A percentile compares a stretch with the other conserved stretches of the same genome.
Evolutionary conservation across 1,140 invertebrate genomes (phyloP).

Genomic region (Venustaconcha ellipsiformis): DNA sequence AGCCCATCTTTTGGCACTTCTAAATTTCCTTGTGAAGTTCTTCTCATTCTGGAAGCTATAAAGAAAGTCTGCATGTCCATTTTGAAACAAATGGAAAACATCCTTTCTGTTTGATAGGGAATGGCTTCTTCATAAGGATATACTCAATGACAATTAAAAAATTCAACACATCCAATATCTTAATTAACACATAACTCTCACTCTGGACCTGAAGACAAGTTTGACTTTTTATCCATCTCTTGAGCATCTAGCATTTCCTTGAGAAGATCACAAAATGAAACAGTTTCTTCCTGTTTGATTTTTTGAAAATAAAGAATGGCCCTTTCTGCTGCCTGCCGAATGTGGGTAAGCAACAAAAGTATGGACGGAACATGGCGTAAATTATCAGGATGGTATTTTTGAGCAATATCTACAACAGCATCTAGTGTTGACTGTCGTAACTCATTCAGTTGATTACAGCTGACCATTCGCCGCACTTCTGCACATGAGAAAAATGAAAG

Average conservation of each 20-base stretch:
- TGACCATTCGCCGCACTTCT: conserved; percentile 56
- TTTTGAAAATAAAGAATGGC: conserved; percentile 58
- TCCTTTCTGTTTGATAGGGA: too few species aligned
- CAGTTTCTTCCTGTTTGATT: conserved; percentile 56
- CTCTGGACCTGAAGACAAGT: background rate
- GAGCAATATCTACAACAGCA: conserved; percentile 57
- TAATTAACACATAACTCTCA: too few species aligned
- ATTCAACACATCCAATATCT: too few species aligned
- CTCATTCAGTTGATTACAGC: conserved; percentile 52
- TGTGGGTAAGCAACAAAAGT: conserved; percentile 59
- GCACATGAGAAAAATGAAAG: conserved; percentile 30
- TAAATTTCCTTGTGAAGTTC: too few species aligned
- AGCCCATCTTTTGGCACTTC: too few species aligned
- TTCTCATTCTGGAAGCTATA: too few species aligned
- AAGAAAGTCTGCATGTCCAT: too few species aligned
- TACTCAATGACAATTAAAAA: too few species aligned
- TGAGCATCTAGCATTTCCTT: conserved; percentile 65
- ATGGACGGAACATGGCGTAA: conserved; percentile 54
- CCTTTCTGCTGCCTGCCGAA: conserved; percentile 59
- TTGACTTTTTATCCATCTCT: conserved; percentile 28
- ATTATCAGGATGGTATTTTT: conserved; percentile 59
- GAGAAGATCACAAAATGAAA: conserved; percentile 61
- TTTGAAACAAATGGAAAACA: too few species aligned
- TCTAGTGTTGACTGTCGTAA: conserved; percentile 58
- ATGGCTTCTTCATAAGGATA: too few species aligned